These are phyloP conservation scores for Kradibia gibbosae DNA, from an alignment of 1,140 invertebrate genomes.

Conservation along the genomic window DNA sequence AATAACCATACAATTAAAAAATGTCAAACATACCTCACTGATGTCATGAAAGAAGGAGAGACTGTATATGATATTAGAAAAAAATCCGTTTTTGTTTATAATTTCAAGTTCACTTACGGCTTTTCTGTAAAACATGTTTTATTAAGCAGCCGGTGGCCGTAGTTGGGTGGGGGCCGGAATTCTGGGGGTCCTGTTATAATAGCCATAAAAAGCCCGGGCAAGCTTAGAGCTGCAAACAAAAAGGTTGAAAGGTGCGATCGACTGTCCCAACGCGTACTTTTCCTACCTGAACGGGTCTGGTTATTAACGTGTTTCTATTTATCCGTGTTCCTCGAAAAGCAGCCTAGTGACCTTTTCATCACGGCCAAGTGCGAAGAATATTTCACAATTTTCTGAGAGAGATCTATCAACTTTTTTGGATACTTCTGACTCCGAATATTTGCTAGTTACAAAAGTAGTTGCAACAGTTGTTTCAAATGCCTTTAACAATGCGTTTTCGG, in stretches of 20 bases:
- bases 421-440: background rate
- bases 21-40: background rate
- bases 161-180: background rate
- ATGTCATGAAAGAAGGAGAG: background rate
- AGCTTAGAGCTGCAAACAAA: background rate
- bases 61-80: too few relatives aligned
- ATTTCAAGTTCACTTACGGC: background rate
- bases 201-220: background rate
- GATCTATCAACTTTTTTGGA: background rate
- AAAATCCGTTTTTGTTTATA: background rate
- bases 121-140: background rate
- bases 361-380: background rate
- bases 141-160: background rate
- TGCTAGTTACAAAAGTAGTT: constrained; percentile 21
- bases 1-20: background rate
- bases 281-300: constrained; percentile 13
- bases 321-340: constrained; percentile 25
- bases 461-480: background rate
- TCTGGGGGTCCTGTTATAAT: constrained; percentile 14
- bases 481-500: background rate
- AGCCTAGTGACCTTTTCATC: background rate
- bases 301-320: constrained; percentile 42
- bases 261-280: constrained; percentile 7
- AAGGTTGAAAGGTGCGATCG: constrained; percentile 21
- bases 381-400: background rate